phyloP scores from a whole-genome alignment of 2,797 vertebrate species.

The Remorina albescens region DNA sequence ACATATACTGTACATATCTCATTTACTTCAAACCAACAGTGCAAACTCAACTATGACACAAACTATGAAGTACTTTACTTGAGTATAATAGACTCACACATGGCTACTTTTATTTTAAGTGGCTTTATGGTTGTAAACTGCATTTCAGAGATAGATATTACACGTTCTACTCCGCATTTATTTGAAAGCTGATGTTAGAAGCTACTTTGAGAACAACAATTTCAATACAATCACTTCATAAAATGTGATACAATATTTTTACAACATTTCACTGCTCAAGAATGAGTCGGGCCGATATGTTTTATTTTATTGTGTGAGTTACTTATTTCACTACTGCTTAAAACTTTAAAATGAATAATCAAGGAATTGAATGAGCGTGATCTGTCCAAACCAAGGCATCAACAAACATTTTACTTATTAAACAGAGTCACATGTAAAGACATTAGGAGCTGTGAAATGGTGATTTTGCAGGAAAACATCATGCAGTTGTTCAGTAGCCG shows the following conservation, averaged over 20 bases:
- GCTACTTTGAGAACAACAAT: neutral
- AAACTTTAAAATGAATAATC: neutral
- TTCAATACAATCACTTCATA: neutral
- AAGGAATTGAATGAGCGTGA: neutral
- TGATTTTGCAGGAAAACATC: neutral
- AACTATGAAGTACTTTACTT: neutral
- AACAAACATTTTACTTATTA: neutral
- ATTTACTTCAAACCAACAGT: neutral
- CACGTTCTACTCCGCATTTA: neutral
- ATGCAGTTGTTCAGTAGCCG: neutral
- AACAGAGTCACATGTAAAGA: neutral
- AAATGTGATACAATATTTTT: neutral
- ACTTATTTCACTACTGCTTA: neutral
- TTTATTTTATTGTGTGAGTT: neutral
- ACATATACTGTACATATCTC: neutral
- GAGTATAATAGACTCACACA: no score
- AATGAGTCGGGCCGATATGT: no score
- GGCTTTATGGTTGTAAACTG: neutral
- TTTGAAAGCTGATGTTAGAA: neutral
- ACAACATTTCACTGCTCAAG: neutral
- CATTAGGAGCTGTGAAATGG: neutral
- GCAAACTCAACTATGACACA: neutral
- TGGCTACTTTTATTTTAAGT: no score
- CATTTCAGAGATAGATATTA: no score
- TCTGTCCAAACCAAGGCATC: neutral